phyloP scores from a whole-genome alignment of 2,797 vertebrate genomes.

The Sebastolobus alascanus region DNA sequence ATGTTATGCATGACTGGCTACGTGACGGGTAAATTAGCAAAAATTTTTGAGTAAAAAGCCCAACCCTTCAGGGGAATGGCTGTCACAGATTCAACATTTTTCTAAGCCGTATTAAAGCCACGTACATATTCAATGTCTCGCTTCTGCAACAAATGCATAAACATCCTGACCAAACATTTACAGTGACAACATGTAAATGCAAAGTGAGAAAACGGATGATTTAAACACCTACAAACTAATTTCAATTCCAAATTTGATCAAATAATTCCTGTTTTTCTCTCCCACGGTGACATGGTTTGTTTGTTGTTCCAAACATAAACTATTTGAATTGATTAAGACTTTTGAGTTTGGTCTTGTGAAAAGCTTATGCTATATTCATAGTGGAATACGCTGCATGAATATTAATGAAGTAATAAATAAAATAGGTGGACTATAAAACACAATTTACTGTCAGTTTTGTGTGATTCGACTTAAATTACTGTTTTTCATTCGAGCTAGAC shows the following conservation, averaged over 20 bases:
- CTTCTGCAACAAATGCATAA: conserved; percentile 15
- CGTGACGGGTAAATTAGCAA: conserved; percentile 49
- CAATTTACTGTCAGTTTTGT: neutral
- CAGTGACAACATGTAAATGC: neutral
- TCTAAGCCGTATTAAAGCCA: conserved; percentile 7
- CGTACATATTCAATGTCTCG: conserved; percentile 4
- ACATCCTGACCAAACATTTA: conserved; percentile 12
- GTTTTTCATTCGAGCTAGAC: conserved; percentile 92
- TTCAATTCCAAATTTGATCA: neutral
- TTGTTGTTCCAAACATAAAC: neutral
- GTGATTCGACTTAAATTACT: neutral
- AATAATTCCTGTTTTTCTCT: neutral
- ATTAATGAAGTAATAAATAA: conserved; percentile 10
- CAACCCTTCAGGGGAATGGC: conserved; percentile 56
- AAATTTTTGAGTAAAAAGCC: conserved; percentile 61
- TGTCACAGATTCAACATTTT: conserved; percentile 21
- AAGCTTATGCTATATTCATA: neutral
- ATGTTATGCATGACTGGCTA: conserved; percentile 69
- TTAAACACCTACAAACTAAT: conserved; percentile 1
- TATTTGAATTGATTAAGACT: conserved; percentile 6
- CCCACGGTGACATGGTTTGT: neutral
- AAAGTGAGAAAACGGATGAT: neutral
- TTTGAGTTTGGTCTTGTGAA: neutral
- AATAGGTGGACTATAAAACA: neutral
- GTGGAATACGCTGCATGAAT: neutral